phyloP scores from a whole-genome alignment of 1,140 invertebrate genomes.

The Diorhabda sublineata region DNA sequence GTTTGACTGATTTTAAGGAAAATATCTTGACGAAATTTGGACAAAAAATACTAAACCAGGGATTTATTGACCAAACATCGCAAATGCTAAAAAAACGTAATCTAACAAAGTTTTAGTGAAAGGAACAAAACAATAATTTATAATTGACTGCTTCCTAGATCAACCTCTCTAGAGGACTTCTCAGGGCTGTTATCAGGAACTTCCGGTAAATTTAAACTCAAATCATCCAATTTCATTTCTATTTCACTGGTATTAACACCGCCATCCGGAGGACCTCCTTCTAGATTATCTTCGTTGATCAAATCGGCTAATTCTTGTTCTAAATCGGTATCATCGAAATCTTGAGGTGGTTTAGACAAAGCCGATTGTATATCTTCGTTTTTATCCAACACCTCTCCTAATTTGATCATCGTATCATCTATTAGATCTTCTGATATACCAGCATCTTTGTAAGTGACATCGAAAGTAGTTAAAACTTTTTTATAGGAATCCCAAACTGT shows the following conservation, averaged over 20 bases:
- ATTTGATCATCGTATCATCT: conserved; percentile 47
- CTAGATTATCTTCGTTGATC: conserved; percentile 29
- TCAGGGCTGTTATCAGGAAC: conserved; percentile 27
- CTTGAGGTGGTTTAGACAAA: conserved; percentile 34
- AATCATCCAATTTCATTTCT: conserved; percentile 28
- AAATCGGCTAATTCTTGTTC: conserved; percentile 47
- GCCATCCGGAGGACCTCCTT: conserved; percentile 22
- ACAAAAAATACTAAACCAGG: too few species aligned
- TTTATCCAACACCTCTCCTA: conserved; percentile 46
- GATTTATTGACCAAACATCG: too few species aligned
- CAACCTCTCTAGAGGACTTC: conserved; percentile 12
- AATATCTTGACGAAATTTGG: too few species aligned
- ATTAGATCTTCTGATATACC: conserved; percentile 46
- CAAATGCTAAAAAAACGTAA: too few species aligned
- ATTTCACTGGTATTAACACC: conserved; percentile 29
- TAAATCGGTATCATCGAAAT: conserved; percentile 39
- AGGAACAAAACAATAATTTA: too few species aligned
- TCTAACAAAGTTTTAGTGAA: too few species aligned
- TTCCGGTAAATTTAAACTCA: conserved; percentile 32
- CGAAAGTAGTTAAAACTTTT: conserved; percentile 45
- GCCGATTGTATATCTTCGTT: conserved; percentile 46
- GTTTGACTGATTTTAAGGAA: too few species aligned
- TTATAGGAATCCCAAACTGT: conserved; percentile 47
- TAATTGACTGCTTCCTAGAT: not conserved
- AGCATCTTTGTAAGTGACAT: conserved; percentile 43